A percentile compares a stretch with the other conserved stretches of the same genome.
phyloP scores from a whole-genome alignment of 1,140 invertebrate genomes.

The Diabrotica virgifera region DNA sequence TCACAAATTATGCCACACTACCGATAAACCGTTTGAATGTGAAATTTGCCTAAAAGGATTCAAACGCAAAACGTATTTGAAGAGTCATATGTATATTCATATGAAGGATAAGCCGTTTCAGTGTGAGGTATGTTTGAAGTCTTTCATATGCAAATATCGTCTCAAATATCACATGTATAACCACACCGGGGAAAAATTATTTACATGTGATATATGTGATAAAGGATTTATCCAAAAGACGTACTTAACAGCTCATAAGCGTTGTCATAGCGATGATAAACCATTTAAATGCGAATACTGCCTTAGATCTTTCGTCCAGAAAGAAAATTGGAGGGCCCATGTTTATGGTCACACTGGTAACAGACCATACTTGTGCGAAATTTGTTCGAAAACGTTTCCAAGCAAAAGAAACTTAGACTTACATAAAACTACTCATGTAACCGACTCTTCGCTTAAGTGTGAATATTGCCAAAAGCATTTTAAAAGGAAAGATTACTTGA shows the following conservation, averaged over 20 bases:
- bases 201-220: background rate
- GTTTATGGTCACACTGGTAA: constrained; percentile 71
- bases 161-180: background rate
- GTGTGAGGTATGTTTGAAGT: background rate
- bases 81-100: background rate
- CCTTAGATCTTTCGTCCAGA: constrained; percentile 66
- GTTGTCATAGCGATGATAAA: constrained; percentile 69
- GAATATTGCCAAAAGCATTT: constrained; percentile 1
- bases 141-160: background rate
- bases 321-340: constrained; percentile 44
- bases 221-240: constrained; percentile 61
- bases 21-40: background rate
- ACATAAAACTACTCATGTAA: background rate
- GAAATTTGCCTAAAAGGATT: background rate
- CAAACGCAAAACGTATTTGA: background rate
- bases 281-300: constrained; percentile 74
- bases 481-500: background rate
- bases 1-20: background rate
- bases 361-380: constrained; percentile 55
- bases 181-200: background rate
- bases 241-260: constrained; percentile 69
- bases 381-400: background rate
- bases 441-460: background rate
- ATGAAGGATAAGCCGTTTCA: background rate
- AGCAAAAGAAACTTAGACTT: background rate